These are phyloP conservation scores for Oryctolagus cuniculus DNA, from an alignment of 2,113 vertebrate genomes.

Conservation along the genomic window DNA sequence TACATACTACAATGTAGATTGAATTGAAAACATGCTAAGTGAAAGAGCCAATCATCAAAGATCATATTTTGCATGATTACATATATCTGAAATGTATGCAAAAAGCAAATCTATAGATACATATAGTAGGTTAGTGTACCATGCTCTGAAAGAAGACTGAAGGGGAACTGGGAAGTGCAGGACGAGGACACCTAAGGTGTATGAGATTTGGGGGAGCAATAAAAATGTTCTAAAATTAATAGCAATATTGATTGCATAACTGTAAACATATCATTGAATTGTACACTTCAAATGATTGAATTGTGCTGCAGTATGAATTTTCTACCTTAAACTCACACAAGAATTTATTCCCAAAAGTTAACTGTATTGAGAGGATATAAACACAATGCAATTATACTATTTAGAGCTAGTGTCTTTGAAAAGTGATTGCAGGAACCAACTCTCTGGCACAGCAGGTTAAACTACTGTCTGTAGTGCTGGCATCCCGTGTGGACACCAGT, in stretches of 20 bases:
- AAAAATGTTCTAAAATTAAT: conserved; percentile 31
- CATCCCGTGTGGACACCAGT: too few relatives aligned
- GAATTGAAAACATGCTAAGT: neutral
- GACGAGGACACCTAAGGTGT: neutral
- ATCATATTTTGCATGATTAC: neutral
- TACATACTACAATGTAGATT: too few relatives aligned
- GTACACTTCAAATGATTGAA: neutral
- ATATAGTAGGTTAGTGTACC: neutral
- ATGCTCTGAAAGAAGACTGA: neutral
- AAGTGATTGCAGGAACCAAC: too few relatives aligned
- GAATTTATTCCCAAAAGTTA: too few relatives aligned
- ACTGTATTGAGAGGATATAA: too few relatives aligned
- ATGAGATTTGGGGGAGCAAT: neutral
- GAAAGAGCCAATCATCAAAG: neutral
- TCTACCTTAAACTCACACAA: too few relatives aligned
- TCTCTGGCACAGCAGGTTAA: too few relatives aligned
- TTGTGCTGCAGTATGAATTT: neutral
- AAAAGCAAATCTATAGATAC: neutral
- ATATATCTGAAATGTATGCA: neutral
- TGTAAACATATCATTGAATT: neutral
- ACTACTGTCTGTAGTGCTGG: too few relatives aligned
- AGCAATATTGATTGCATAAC: neutral
- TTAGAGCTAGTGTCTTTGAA: too few relatives aligned
- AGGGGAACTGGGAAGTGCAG: neutral
- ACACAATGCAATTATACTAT: too few relatives aligned